These are phyloP conservation scores for Thymelicus lineola DNA, from an alignment of 2,888 invertebrate species.

Conservation along the genomic window DNA sequence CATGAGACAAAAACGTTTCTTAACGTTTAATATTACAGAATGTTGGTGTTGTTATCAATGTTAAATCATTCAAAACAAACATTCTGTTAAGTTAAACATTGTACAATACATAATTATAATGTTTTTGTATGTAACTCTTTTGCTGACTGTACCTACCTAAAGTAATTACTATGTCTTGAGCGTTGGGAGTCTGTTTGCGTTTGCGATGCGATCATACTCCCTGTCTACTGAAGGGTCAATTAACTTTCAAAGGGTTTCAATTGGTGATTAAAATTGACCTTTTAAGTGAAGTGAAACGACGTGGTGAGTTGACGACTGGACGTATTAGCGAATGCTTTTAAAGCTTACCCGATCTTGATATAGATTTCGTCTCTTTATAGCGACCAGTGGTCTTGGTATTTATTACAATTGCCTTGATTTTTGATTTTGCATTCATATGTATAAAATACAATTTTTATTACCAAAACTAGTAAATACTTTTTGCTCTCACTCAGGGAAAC, in stretches of 20 bases:
- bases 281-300: slow-evolving; percentile 10
- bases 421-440: background rate
- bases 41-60: too few relatives aligned
- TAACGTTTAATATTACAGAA: too few relatives aligned
- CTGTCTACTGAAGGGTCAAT: slow-evolving; percentile 17
- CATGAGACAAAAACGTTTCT: too few relatives aligned
- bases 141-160: too few relatives aligned
- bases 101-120: too few relatives aligned
- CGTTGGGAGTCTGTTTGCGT: slow-evolving; percentile 22
- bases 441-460: too few relatives aligned
- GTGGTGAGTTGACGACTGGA: background rate
- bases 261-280: slow-evolving; percentile 25
- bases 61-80: too few relatives aligned
- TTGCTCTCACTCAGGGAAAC: too few relatives aligned
- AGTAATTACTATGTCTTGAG: slow-evolving; percentile 17
- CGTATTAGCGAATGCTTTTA: slow-evolving; percentile 2
- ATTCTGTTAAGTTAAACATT: too few relatives aligned
- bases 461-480: too few relatives aligned
- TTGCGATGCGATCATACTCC: slow-evolving; percentile 19
- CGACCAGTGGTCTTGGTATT: too few relatives aligned
- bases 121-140: too few relatives aligned
- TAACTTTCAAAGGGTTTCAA: slow-evolving; percentile 19
- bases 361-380: background rate
- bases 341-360: background rate
- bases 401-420: background rate